Evolutionary conservation across 2,797 vertebrate species (phyloP).

Genomic region (Paedocypris micromegethes): DNA sequence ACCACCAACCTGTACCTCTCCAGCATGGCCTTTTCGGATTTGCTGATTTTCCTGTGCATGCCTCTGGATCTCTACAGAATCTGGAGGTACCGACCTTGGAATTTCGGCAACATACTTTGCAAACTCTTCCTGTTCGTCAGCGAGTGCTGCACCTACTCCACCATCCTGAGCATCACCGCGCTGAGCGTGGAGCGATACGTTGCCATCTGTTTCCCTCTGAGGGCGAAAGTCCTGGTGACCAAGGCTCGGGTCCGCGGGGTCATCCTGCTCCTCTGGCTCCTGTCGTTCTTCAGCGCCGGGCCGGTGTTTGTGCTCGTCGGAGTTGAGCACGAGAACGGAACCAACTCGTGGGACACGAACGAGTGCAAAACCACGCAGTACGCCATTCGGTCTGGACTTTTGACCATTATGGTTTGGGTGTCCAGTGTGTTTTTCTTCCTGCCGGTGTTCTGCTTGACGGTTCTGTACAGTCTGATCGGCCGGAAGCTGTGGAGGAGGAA

Average conservation of each 20-base stretch:
- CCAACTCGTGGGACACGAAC: conserved; percentile 76
- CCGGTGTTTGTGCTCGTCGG: conserved; percentile 95
- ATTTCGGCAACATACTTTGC: conserved; percentile 85
- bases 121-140: conserved; percentile 97
- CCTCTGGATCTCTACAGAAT: conserved; percentile 92
- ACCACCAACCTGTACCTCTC: conserved; percentile 96
- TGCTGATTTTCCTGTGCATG: conserved; percentile 95
- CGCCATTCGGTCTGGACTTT: conserved; percentile 86
- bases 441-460: conserved; percentile 91
- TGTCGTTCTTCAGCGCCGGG: conserved; percentile 85
- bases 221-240: conserved; percentile 90
- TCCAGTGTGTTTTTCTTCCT: conserved; percentile 94
- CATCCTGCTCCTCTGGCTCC: conserved; percentile 84
- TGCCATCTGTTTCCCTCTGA: conserved; percentile 91
- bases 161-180: conserved; percentile 94
- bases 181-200: conserved; percentile 94
- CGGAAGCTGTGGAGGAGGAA: conserved; percentile 88
- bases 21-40: conserved; percentile 96
- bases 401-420: conserved; percentile 94
- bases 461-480: conserved; percentile 94
- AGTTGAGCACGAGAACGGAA: conserved; percentile 80
- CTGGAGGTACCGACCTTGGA: conserved; percentile 95
- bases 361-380: conserved; percentile 92
- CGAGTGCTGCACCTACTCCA: conserved; percentile 94
- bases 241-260: conserved; percentile 85